Base-by-base conservation (phyloP, 2,113 vertebrate genomes). In the Ranitomeya variabilis region DNA sequence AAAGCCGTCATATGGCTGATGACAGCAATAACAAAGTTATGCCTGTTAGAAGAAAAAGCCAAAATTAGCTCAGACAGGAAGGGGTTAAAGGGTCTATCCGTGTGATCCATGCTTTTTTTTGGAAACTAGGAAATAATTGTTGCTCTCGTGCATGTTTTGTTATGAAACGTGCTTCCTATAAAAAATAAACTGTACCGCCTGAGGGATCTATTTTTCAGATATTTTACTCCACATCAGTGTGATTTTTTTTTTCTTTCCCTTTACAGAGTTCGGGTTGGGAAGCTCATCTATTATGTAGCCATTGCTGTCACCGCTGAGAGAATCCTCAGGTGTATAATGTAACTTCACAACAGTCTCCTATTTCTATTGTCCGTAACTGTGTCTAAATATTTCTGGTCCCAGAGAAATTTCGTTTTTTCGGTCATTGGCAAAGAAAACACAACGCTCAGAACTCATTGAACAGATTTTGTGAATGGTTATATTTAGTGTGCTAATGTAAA, bases 401-500 rank as follows among this genome's bases (percentile, higher is more conserved):
- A 83, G 59, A 69, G 31, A 82, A 45, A 21, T 51, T 69, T 83
- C 16, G 19, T 37, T 83, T 64, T 51, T 45, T 82, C 51, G 60
- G 31, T 83, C 60, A n/a, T 0, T 79, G 31, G 60, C 26, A 64
- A 83, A 62, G 9, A 31, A 81, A 81, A 83, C 31, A 51, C 51
- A 83, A 64, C 80, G 64, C 66, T 12, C 26, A 26, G 19, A 31
- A 37, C 80, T 51, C 60, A 52, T 66, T 83, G 31, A 83, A 64
- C 80, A 52, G 26, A 83, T 37, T 66, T 62, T 11, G 26, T 62
- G 59, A 82, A 45, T 64, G 80, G 59, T 37, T 66, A 31, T 45
- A 66, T 51, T 45, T 83, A 62, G 80, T 71, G 82, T 7, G 45
- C 64, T 71, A 55, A 84, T 62, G 79, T 60, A 62, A 81, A 81